These are phyloP conservation scores for Drosophila melanica DNA, from an alignment of 1,140 invertebrate species.

Conservation along the genomic window DNA sequence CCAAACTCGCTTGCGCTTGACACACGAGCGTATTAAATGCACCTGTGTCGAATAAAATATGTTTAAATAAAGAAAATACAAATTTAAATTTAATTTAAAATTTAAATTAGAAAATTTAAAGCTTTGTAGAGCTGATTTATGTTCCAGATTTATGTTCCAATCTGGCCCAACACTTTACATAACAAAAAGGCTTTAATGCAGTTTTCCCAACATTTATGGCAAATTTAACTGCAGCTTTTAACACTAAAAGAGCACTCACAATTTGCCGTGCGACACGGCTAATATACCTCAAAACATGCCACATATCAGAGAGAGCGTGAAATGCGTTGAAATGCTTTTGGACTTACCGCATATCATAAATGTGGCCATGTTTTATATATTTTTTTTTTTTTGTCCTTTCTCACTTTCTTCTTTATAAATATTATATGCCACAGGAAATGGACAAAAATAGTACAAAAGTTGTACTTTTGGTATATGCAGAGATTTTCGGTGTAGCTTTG, in stretches of 20 bases:
- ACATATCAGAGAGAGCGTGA: background rate
- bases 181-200: background rate
- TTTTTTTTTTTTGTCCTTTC: background rate
- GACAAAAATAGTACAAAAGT: constrained; percentile 23
- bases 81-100: no score
- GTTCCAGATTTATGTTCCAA: no score
- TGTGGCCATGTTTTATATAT: constrained; percentile 8
- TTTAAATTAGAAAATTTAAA: no score
- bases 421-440: constrained; percentile 16
- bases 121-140: no score
- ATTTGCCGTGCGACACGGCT: background rate
- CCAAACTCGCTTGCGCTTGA: constrained; percentile 11
- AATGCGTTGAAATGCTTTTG: constrained; percentile 5
- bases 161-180: no score
- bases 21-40: background rate
- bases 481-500: constrained; percentile 32
- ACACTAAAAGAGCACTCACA: background rate
- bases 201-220: background rate
- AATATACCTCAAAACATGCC: background rate
- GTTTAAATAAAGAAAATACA: no score
- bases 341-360: constrained; percentile 31
- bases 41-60: background rate
- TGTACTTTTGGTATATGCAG: constrained; percentile 16
- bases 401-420: constrained; percentile 16
- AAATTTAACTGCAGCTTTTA: constrained; percentile 9